Percentiles rank a stretch among this genome's conserved stretches.
phyloP scores from a whole-genome alignment of 2,888 invertebrate species.

The Yponomeuta sedellus region DNA sequence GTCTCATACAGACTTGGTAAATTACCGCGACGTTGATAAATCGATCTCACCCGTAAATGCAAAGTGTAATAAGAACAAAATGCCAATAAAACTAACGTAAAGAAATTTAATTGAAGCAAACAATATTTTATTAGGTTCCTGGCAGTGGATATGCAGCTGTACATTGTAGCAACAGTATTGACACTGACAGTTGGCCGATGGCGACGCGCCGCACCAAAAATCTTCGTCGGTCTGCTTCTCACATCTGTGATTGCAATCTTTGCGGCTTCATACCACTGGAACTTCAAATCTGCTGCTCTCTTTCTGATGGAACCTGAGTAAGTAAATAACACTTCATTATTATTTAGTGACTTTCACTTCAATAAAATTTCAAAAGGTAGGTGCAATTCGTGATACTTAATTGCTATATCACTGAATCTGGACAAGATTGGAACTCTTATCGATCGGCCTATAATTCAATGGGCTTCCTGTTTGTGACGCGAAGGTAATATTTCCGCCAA shows the following conservation, averaged over 20 bases:
- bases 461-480: too few species aligned
- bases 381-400: too few species aligned
- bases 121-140: slow-evolving; percentile 41
- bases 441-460: too few species aligned
- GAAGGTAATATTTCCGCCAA: too few species aligned
- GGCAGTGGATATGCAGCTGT: slow-evolving; percentile 56
- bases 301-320: slow-evolving; percentile 43
- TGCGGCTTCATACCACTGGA: slow-evolving; percentile 29
- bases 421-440: too few species aligned
- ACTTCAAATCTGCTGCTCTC: slow-evolving; percentile 40
- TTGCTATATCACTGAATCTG: too few species aligned
- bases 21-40: slow-evolving; percentile 13
- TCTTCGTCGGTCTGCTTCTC: slow-evolving; percentile 30
- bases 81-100: too few species aligned
- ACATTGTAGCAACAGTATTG: slow-evolving; percentile 34
- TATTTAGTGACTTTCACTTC: too few species aligned
- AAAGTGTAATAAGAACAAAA: too few species aligned
- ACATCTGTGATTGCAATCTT: not conserved
- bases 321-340: slow-evolving; percentile 24
- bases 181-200: slow-evolving; percentile 32
- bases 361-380: too few species aligned
- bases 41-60: too few species aligned
- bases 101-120: too few species aligned
- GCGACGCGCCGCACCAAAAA: slow-evolving; percentile 27
- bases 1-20: slow-evolving; percentile 54